A percentile compares a stretch with the other conserved stretches of the same genome.
phyloP scores from a whole-genome alignment of 2,888 invertebrate genomes.

The Rhyacophila evoluta region DNA sequence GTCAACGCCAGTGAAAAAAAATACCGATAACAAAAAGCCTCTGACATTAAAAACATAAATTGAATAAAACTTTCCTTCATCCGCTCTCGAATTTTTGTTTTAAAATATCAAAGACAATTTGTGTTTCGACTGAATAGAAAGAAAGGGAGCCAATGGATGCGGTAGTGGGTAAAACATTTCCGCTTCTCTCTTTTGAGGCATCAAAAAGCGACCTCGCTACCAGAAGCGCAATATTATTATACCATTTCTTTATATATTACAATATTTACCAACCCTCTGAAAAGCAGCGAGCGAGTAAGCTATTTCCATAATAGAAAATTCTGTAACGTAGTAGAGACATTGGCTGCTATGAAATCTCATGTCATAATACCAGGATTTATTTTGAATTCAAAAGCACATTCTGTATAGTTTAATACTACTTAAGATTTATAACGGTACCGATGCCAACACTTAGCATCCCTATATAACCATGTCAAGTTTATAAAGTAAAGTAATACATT shows the following conservation, averaged over 20 bases:
- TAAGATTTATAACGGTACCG: not conserved
- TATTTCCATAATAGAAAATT: constrained; percentile 48
- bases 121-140: not conserved
- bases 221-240: constrained; percentile 40
- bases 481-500: too few relatives aligned
- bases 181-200: constrained; percentile 34
- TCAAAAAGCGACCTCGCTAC: constrained; percentile 9
- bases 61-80: not conserved
- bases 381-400: constrained; percentile 33
- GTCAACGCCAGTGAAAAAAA: not conserved
- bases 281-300: constrained; percentile 44
- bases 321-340: constrained; percentile 44
- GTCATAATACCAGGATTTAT: constrained; percentile 48
- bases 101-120: constrained; percentile 27
- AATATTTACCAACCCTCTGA: constrained; percentile 46
- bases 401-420: not conserved
- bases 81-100: not conserved
- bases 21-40: not conserved
- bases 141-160: not conserved
- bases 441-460: not conserved
- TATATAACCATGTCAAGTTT: too few relatives aligned
- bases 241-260: constrained; percentile 51
- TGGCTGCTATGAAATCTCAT: constrained; percentile 41
- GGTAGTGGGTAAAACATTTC: constrained; percentile 23
- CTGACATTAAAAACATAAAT: not conserved